phyloP scores from a whole-genome alignment of 2,888 invertebrate genomes.

The Gordius sp. region DNA sequence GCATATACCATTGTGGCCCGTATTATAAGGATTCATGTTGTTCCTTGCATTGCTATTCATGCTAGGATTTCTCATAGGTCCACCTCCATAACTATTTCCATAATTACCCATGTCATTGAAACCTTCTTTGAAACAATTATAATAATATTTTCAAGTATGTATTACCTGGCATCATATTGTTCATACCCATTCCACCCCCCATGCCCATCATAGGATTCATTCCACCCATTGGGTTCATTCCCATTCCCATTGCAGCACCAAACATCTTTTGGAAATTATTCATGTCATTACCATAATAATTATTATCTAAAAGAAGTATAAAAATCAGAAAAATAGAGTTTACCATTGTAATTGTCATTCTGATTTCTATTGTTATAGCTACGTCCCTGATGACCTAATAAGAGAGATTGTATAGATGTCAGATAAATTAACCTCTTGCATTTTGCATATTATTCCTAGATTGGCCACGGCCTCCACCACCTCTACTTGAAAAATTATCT shows the following conservation, averaged over 20 bases:
- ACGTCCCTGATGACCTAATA: no score
- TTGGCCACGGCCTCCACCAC: no score
- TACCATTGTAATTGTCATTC: neutral
- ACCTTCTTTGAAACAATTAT: no score
- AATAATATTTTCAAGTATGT: no score
- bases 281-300: neutral
- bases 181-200: neutral
- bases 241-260: neutral
- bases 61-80: neutral
- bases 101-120: neutral
- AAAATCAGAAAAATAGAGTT: neutral
- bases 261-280: neutral
- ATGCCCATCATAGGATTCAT: neutral
- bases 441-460: neutral
- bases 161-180: no score
- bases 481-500: no score
- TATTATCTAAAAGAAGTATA: neutral
- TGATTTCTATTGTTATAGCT: no score
- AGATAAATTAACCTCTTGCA: neutral
- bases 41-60: neutral
- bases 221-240: neutral
- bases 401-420: neutral
- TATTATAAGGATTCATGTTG: neutral
- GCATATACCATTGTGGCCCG: no score
- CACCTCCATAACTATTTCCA: neutral